Base-by-base conservation (phyloP, 2,888 invertebrate species). In the Eledone cirrhosa region DNA sequence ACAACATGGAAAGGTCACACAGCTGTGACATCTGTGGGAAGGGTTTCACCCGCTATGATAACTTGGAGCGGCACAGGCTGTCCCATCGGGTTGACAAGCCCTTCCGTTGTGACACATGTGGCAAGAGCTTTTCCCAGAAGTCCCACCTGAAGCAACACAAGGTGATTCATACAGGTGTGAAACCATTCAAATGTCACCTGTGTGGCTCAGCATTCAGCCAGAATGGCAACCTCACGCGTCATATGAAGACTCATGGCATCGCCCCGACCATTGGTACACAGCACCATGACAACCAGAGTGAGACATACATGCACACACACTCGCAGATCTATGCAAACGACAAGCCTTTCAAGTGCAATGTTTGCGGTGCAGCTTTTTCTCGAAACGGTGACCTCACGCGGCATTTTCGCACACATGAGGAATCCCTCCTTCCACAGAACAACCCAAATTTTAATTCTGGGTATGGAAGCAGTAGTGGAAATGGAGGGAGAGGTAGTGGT, bases 151-250 rank as follows among this genome's bases (percentile, higher is more conserved):
- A 69, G 41, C 69, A 69, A 19, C 69, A 69, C 19, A 69, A 31
- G 33, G 69, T 69, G 0, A 90, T 90, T 47, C 90, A 91, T 81
- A 90, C 90, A 0, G 90, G 90, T 2, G 90, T 90, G 81, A 90
- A 90, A 79, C 90, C 90, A 4, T 90, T 90, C 82, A 85, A 85
- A 65, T 90, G 90, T 82, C 89, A 90, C 72, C 80, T 87, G 16
- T 90, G 90, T 81, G 87, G 87, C 1, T 84, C 89, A 48, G 90
- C 90, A 0, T 91, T 92, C 84, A 87, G 92, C 48, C 92, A 92
- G 84, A 92, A 92, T 4, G 92, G 92, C 47, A 92, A 92, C 84
- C 86, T 92, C 79, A 92, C 92, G 7, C 86, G 92, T 14, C 92
- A 92, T 84, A 86, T 91, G 41, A 87, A 92, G 77, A 92, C 92